Evolutionary conservation across 2,888 invertebrate genomes (phyloP), one percentile per base, ranked within the genome.

Genomic region (Deladenus siricidicola): DNA sequence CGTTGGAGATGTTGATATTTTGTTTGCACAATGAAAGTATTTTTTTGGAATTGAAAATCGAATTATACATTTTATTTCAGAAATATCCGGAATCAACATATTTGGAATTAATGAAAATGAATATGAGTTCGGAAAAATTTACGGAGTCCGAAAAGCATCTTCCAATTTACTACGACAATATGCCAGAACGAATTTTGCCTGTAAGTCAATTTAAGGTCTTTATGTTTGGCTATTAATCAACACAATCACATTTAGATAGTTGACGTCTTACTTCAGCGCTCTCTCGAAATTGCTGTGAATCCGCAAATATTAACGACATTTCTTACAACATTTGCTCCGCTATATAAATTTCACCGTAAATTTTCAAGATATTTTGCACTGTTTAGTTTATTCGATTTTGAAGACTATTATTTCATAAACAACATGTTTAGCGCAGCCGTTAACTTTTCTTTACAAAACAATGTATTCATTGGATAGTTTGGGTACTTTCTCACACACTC

Each of bases 301-400:
- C 60, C 57, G 21, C 30, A 44, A 14, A 28, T 68, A 21, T 53
- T 71, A 23, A 39, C 59, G 8, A 50, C 55, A 1, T 55, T 75
- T 6, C 58, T 73, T 8, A 59, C 66, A n/a, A 48, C 57, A 1
- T 61, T 75, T 21, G 52, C 68, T 14, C 66, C 68, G n/a, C 57
- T 75, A 43, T 75, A 75, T 54, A 69, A 68, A 51, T 72, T 69
- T 51, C 74, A 75, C 52, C 73, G 73, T 72, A 54, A 62, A 67
- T 55, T 24, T 6, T 10, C 6, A 4, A 23, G 4, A 26, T 4
- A 43, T 14, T 6, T 1, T 23, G 4, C 8, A 1, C 4, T 26
- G 4, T 10, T 52, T 3, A n/a, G 21, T 4, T 1, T 10, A 54
- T 4, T 56, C 21, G 23, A n/a, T n/a, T n/a, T n/a, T n/a, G n/a